phyloP scores from a whole-genome alignment of 1,140 invertebrate genomes.

The Hesperophylax magnus region DNA sequence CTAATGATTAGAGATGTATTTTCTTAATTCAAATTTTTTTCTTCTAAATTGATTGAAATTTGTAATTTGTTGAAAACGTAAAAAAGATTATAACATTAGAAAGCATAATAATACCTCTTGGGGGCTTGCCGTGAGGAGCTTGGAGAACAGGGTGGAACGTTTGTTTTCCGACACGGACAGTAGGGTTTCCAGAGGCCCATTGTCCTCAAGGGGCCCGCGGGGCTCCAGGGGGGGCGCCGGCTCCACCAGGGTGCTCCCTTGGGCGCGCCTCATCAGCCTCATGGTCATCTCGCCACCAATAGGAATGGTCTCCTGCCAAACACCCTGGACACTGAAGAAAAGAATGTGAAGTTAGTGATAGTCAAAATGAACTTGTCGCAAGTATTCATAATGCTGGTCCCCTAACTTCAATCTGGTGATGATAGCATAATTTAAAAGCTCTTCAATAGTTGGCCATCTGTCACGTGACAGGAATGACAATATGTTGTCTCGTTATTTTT shows the following conservation, averaged over 20 bases:
- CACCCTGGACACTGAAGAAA: slow-evolving; percentile 62
- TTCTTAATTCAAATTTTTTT: no score
- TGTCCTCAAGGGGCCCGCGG: slow-evolving; percentile 54
- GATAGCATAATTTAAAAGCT: no score
- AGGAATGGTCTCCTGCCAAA: slow-evolving; percentile 62
- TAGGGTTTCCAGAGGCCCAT: slow-evolving; percentile 56
- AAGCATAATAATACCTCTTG: slow-evolving; percentile 60
- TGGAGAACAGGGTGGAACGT: slow-evolving; percentile 74
- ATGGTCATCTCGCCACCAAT: slow-evolving; percentile 84
- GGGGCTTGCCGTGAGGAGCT: slow-evolving; percentile 81
- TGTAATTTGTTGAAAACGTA: no score
- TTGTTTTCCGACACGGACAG: slow-evolving; percentile 69
- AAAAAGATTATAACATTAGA: no score
- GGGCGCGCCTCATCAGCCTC: slow-evolving; percentile 88
- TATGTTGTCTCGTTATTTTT: no score
- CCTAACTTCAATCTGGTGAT: no score
- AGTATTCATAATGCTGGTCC: no score
- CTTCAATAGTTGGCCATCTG: no score
- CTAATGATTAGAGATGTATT: no score
- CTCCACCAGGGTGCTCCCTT: slow-evolving; percentile 82
- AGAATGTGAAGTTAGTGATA: neutral
- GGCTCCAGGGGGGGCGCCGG: slow-evolving; percentile 67
- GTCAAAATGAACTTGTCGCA: no score
- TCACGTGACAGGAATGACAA: no score
- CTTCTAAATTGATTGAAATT: no score